Evolutionary conservation across 2,888 invertebrate genomes (phyloP).

Genomic region (Poecilus cupreus): DNA sequence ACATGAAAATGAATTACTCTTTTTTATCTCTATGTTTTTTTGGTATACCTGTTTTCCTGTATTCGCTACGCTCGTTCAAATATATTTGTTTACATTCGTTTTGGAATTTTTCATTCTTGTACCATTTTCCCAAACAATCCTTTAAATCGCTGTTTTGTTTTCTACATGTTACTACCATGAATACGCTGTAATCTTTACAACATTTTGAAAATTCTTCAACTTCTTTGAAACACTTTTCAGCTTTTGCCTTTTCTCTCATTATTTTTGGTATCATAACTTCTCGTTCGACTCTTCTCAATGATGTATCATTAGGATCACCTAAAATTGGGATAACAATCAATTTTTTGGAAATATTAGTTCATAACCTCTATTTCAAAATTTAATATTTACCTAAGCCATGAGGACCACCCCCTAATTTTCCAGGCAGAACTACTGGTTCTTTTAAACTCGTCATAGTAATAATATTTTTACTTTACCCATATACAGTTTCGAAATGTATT

Average conservation of each 20-base stretch:
- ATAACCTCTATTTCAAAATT: no score
- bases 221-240: constrained; percentile 84
- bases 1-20: constrained; percentile 38
- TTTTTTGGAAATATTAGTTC: no score
- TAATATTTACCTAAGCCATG: constrained; percentile 74
- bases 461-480: background rate
- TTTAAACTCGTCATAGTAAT: constrained; percentile 46
- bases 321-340: constrained; percentile 45
- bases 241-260: constrained; percentile 88
- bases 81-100: constrained; percentile 86
- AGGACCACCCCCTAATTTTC: constrained; percentile 74
- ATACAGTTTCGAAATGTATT: background rate
- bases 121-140: constrained; percentile 86
- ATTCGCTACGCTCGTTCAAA: constrained; percentile 87
- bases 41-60: constrained; percentile 85
- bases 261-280: constrained; percentile 93
- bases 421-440: constrained; percentile 70
- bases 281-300: constrained; percentile 89
- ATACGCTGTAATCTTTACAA: constrained; percentile 79
- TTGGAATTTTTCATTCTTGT: constrained; percentile 83
- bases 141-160: constrained; percentile 81
- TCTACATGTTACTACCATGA: constrained; percentile 86
- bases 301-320: constrained; percentile 91
- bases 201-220: constrained; percentile 83
- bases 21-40: constrained; percentile 71